These are phyloP conservation scores for Anas bernieri DNA, from an alignment of 2,797 vertebrate genomes.

Conservation along the genomic window DNA sequence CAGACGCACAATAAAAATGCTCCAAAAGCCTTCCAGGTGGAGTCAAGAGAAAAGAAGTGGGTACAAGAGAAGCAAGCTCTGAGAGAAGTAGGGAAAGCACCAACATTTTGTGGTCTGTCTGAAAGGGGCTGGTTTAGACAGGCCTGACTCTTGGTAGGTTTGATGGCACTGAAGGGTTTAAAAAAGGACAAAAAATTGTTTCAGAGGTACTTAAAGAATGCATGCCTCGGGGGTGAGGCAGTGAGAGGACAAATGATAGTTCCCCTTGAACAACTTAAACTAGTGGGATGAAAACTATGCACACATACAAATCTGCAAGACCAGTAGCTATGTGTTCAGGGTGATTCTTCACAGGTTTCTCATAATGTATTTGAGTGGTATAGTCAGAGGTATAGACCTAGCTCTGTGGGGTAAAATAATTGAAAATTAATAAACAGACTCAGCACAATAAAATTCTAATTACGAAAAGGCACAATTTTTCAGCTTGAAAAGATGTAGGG, in stretches of 20 bases:
- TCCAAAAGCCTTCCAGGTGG: not conserved
- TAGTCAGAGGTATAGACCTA: not conserved
- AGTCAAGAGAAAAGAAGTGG: not conserved
- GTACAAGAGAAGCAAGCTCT: not conserved
- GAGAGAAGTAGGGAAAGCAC: not conserved
- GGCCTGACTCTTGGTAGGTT: not conserved
- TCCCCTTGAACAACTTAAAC: not conserved
- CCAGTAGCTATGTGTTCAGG: not conserved
- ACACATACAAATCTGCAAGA: not conserved
- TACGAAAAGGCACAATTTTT: not conserved
- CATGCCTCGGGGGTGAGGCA: not conserved
- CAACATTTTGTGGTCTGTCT: not conserved
- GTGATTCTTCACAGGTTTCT: not conserved
- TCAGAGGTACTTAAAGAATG: not conserved
- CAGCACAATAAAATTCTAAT: not conserved
- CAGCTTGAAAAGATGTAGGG: not conserved
- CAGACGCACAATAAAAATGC: not conserved
- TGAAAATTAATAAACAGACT: constrained; percentile 29
- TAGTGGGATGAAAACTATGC: not conserved
- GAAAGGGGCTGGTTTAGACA: not conserved
- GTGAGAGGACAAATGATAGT: not conserved
- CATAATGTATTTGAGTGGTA: not conserved
- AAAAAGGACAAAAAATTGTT: not conserved
- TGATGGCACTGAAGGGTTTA: not conserved
- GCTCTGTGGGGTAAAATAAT: not conserved